phyloP scores from a whole-genome alignment of 2,113 vertebrate genomes.

The Herpetotheres cachinnans region DNA sequence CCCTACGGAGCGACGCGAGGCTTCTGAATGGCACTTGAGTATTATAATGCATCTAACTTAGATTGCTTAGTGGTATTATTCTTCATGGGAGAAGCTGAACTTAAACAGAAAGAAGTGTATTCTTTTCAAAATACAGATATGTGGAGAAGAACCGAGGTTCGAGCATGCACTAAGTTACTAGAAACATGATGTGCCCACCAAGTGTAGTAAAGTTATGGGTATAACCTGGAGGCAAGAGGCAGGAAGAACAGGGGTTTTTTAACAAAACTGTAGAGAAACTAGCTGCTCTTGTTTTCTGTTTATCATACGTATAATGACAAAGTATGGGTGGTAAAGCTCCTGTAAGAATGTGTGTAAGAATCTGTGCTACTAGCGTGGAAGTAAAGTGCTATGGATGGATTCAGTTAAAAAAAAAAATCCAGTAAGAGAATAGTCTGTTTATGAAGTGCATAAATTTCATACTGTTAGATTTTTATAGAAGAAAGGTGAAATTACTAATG shows the following conservation, averaged over 20 bases:
- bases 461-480: neutral
- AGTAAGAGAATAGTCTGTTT: neutral
- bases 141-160: neutral
- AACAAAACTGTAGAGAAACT: neutral
- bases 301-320: neutral
- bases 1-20: too few species aligned
- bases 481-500: neutral
- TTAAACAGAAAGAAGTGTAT: neutral
- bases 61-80: fast-evolving
- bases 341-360: neutral
- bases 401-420: neutral
- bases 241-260: neutral
- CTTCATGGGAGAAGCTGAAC: neutral
- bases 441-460: neutral
- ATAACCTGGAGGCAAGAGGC: neutral
- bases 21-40: neutral
- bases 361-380: neutral
- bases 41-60: fast-evolving
- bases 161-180: neutral
- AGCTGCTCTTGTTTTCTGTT: neutral
- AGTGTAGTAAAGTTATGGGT: neutral
- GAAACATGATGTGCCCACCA: neutral
- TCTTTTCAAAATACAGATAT: neutral
- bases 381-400: neutral
- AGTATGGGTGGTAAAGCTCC: neutral